Percentiles rank a stretch among this genome's conserved stretches.
These are phyloP conservation scores for Tiliacea aurago DNA, from an alignment of 2,888 invertebrate genomes.

Conservation along the genomic window DNA sequence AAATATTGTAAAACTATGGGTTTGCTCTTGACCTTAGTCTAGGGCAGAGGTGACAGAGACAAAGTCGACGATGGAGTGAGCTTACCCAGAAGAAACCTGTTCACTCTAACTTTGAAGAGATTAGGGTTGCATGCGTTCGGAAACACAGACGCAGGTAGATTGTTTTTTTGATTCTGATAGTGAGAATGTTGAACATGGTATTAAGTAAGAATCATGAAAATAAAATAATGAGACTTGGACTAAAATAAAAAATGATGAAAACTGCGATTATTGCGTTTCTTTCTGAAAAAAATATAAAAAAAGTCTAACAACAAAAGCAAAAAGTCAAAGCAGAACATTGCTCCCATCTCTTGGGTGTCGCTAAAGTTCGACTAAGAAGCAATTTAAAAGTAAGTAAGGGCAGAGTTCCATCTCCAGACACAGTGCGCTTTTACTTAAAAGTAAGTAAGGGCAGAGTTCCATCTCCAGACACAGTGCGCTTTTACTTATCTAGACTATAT, in stretches of 20 bases:
- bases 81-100: too few relatives aligned
- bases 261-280: not conserved
- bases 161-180: not conserved
- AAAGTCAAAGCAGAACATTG: not conserved
- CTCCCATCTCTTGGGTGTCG: conserved; percentile 1
- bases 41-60: too few relatives aligned
- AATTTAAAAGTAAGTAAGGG: not conserved
- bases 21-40: too few relatives aligned
- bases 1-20: too few relatives aligned
- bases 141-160: too few relatives aligned
- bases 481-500: not conserved
- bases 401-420: not conserved
- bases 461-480: not conserved
- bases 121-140: too few relatives aligned
- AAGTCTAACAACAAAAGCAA: not conserved
- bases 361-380: conserved; percentile 11
- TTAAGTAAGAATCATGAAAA: too few relatives aligned
- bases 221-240: conserved; percentile 9
- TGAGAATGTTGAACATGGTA: not conserved
- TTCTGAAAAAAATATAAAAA: conserved; percentile 17
- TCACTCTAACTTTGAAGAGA: too few relatives aligned
- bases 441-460: too few relatives aligned
- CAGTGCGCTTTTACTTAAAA: too few relatives aligned
- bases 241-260: conserved; percentile 12
- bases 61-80: too few relatives aligned